A percentile compares a stretch with the other conserved stretches of the same genome.
Evolutionary conservation across 2,113 vertebrate species (phyloP).

Genomic region (Psittacula cyanocephala): DNA sequence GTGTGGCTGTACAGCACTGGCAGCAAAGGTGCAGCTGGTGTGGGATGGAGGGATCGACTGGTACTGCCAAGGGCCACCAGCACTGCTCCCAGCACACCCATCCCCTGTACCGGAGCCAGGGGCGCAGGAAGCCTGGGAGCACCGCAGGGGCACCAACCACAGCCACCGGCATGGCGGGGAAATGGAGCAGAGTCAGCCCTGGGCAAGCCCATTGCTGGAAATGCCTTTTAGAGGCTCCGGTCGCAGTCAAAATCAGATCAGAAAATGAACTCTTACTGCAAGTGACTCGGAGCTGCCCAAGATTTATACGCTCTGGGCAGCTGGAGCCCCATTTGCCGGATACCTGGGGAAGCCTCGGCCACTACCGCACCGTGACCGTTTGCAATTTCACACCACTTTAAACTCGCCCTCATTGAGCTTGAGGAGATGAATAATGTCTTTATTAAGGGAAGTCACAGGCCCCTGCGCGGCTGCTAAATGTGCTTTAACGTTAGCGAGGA

Average conservation of each 20-base stretch:
- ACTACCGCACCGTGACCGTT: background rate
- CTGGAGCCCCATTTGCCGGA: background rate
- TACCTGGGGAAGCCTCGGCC: background rate
- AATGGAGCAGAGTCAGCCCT: background rate
- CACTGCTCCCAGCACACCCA: fast-evolving
- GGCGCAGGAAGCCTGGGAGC: fast-evolving
- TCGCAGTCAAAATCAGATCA: background rate
- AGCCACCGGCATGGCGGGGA: background rate
- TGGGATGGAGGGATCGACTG: background rate
- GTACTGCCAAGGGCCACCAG: fast-evolving
- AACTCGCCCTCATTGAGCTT: background rate
- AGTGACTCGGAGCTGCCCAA: background rate
- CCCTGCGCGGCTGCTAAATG: background rate
- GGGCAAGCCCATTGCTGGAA: background rate
- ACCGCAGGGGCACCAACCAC: background rate
- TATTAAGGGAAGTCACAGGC: background rate
- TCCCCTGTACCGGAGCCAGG: fast-evolving
- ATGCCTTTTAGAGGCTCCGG: background rate
- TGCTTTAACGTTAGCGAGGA: background rate
- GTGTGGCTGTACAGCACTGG: fast-evolving
- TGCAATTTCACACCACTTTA: conserved; percentile 42
- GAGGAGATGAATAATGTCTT: conserved; percentile 40
- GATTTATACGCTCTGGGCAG: background rate
- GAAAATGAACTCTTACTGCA: background rate
- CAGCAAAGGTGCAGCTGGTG: background rate